Evolutionary conservation across 2,888 invertebrate genomes (phyloP).

Genomic region (Pecten maximus): DNA sequence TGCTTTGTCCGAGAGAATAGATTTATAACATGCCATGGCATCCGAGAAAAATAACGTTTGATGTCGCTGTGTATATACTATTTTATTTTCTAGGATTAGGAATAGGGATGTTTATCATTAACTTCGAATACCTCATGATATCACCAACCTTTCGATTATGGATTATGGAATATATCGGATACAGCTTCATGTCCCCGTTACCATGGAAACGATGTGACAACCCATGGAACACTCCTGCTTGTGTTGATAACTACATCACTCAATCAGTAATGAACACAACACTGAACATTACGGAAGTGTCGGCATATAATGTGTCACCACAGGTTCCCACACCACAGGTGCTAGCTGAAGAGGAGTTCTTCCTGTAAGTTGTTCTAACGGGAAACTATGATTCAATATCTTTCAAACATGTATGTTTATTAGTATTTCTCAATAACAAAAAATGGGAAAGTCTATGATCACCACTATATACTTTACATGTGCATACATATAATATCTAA

Average conservation of each 20-base stretch:
- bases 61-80: too few relatives aligned
- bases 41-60: too few relatives aligned
- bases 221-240: background rate
- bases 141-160: background rate
- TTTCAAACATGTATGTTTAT: too few relatives aligned
- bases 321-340: background rate
- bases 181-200: background rate
- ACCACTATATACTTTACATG: too few relatives aligned
- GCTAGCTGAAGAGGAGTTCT: background rate
- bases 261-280: background rate
- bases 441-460: too few relatives aligned
- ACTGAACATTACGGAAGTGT: background rate
- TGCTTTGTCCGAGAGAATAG: too few relatives aligned
- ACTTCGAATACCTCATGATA: background rate
- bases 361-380: constrained; percentile 18
- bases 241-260: background rate
- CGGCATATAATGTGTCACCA: background rate
- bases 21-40: too few relatives aligned
- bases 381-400: too few relatives aligned
- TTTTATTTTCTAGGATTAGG: background rate
- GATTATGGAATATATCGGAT: background rate
- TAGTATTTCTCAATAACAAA: too few relatives aligned
- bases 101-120: constrained; percentile 9
- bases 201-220: background rate
- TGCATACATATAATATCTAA: too few relatives aligned